Conservation (phyloP, 2,888 invertebrate species). For the Andrena camellia region DNA sequence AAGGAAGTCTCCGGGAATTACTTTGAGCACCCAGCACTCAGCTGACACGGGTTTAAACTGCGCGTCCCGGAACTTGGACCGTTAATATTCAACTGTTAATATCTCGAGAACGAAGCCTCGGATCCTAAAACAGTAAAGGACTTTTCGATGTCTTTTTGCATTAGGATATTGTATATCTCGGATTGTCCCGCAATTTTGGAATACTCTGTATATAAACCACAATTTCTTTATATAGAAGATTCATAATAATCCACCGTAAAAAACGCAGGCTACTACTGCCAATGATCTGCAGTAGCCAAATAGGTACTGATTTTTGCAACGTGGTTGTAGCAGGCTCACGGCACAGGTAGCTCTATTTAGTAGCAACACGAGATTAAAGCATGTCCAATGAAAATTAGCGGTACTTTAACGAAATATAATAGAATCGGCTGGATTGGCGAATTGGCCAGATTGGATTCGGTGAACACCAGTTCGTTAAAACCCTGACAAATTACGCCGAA, state of each 20-base stretch:
- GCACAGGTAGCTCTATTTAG: neutral
- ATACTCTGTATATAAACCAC: neutral
- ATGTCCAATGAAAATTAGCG: conserved; percentile 16
- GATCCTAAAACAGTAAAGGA: too few species aligned
- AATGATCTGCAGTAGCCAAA: neutral
- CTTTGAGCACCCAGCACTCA: too few species aligned
- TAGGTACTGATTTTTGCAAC: neutral
- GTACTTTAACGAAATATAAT: conserved; percentile 46
- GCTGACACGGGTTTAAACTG: too few species aligned
- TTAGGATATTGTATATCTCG: too few species aligned
- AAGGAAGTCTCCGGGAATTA: too few species aligned
- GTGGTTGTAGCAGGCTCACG: conserved; percentile 10
- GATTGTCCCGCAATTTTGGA: neutral
- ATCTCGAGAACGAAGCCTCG: too few species aligned
- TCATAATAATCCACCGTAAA: neutral
- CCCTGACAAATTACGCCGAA: conserved; percentile 34
- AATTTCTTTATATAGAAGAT: neutral
- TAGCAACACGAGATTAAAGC: conserved; percentile 34
- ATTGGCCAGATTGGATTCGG: conserved; percentile 38
- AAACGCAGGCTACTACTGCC: neutral
- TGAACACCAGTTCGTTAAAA: conserved; percentile 51
- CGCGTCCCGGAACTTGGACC: too few species aligned
- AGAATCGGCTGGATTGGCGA: conserved; percentile 40
- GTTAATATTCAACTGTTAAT: too few species aligned
- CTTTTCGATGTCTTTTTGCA: too few species aligned